A percentile compares a stretch with the other conserved stretches of the same genome.
Evolutionary conservation across 2,113 vertebrate genomes (phyloP).

Genomic region (Notarius quadriscutis): DNA sequence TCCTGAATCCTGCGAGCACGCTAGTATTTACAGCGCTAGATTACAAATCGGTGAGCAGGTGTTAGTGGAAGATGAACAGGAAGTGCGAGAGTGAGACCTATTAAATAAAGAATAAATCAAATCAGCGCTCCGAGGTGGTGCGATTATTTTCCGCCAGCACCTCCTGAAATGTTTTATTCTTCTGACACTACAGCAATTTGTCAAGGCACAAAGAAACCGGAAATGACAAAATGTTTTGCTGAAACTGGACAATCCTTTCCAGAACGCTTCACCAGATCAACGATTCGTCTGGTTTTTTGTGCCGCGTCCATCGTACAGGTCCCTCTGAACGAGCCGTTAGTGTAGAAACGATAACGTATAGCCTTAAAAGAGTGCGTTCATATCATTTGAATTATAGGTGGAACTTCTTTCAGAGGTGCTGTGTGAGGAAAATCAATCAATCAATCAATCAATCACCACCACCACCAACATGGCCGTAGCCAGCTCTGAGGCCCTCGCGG

Average conservation of each 20-base stretch:
- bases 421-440: not conserved
- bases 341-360: not conserved
- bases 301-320: not conserved
- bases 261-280: not conserved
- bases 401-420: not conserved
- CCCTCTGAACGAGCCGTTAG: not conserved
- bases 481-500: too few species aligned
- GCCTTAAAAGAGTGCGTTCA: not conserved
- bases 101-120: not conserved
- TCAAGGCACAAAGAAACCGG: not conserved
- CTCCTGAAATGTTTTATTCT: not conserved
- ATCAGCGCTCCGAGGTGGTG: not conserved
- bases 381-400: not conserved
- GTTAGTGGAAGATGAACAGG: constrained; percentile 36
- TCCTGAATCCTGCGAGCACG: not conserved
- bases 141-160: not conserved
- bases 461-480: too few species aligned
- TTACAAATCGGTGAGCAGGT: constrained; percentile 54
- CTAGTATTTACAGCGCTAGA: constrained; percentile 43
- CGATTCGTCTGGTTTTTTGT: not conserved
- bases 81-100: not conserved
- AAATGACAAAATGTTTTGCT: not conserved
- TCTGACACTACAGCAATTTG: not conserved
- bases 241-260: not conserved
- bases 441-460: too few species aligned